phyloP scores from a whole-genome alignment of 2,113 vertebrate species.

The Sula dactylatra region DNA sequence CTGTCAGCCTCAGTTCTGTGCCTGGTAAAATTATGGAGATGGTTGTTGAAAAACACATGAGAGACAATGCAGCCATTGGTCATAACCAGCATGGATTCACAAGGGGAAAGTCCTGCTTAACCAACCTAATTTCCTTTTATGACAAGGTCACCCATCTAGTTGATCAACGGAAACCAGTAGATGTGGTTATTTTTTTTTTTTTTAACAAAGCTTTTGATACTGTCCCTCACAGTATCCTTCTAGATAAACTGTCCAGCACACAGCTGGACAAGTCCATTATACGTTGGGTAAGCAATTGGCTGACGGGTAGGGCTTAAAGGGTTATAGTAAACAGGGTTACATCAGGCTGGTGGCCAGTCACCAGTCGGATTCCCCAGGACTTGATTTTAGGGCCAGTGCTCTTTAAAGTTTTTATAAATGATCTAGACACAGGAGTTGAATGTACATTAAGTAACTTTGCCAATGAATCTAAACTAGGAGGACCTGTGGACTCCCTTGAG shows the following conservation, averaged over 20 bases:
- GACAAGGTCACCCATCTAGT: background rate
- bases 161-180: background rate
- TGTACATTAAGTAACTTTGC: background rate
- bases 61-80: background rate
- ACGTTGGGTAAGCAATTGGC: background rate
- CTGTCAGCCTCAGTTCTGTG: background rate
- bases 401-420: background rate
- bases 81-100: background rate
- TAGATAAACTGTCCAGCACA: background rate
- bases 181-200: accelerated
- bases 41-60: background rate
- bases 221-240: background rate
- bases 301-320: background rate
- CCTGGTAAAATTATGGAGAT: background rate
- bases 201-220: background rate
- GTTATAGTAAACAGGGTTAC: background rate
- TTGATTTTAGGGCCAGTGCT: background rate
- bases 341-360: background rate
- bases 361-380: background rate
- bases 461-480: background rate
- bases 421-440: background rate
- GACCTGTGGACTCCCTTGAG: too few relatives aligned
- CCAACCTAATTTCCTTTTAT: background rate
- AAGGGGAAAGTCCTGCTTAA: background rate
- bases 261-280: background rate